Percentiles rank a stretch among this genome's conserved stretches.
phyloP scores from a whole-genome alignment of 2,797 vertebrate species.

The Trematomus bernacchii region DNA sequence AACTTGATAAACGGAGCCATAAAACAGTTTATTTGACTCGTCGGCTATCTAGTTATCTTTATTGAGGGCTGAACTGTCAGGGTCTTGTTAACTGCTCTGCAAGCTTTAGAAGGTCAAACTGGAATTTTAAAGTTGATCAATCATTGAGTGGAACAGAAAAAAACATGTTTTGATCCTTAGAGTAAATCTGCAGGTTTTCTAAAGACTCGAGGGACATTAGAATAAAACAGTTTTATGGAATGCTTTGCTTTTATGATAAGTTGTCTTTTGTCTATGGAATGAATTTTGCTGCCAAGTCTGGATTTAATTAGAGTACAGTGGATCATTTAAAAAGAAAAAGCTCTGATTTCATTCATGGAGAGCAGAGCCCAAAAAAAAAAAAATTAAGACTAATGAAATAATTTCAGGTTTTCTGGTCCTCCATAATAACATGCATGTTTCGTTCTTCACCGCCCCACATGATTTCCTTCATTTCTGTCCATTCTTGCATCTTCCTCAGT shows the following conservation, averaged over 20 bases:
- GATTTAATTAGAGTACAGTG: not conserved
- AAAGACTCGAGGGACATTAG: not conserved
- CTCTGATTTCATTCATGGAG: not conserved
- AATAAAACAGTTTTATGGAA: conserved; percentile 44
- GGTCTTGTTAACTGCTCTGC: not conserved
- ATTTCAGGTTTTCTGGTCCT: conserved; percentile 43
- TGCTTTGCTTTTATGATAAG: conserved; percentile 28
- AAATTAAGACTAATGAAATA: conserved; percentile 25
- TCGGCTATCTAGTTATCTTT: not conserved
- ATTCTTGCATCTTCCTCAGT: conserved; percentile 25
- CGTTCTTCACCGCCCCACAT: conserved; percentile 10
- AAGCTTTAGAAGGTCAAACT: not conserved
- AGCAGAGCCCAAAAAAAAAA: conserved; percentile 10
- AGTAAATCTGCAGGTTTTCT: not conserved
- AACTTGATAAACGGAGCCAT: not conserved
- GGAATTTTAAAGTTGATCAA: not conserved
- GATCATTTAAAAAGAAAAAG: not conserved
- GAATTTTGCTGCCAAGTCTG: not conserved
- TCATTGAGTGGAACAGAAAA: not conserved
- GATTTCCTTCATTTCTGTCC: conserved; percentile 22
- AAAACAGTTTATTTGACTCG: not conserved
- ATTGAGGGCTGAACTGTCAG: not conserved
- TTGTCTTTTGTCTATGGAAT: conserved; percentile 13
- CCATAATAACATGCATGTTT: conserved; percentile 51
- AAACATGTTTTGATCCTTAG: not conserved